A percentile compares a stretch with the other conserved stretches of the same genome.
Evolutionary conservation across 2,888 invertebrate species (phyloP).

Genomic region (Merodon equestris): DNA sequence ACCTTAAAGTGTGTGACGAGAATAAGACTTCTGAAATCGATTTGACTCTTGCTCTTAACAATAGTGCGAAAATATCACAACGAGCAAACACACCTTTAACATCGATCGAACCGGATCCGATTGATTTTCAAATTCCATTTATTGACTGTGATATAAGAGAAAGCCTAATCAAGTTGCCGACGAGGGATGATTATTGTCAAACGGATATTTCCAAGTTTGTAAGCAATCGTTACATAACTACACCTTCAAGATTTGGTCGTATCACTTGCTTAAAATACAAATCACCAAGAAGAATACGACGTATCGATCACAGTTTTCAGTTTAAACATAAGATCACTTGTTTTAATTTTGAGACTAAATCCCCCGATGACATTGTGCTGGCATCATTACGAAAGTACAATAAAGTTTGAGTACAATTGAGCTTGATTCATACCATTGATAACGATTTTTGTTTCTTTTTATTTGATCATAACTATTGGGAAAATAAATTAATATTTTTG

Average conservation of each 20-base stretch:
- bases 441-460: slow-evolving; percentile 2
- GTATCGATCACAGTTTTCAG: slow-evolving; percentile 69
- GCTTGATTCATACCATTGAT: not conserved
- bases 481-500: slow-evolving; percentile 49
- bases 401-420: slow-evolving; percentile 29
- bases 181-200: slow-evolving; percentile 69
- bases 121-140: slow-evolving; percentile 71
- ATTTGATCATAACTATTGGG: slow-evolving; percentile 16
- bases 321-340: slow-evolving; percentile 71
- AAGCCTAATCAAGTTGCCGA: slow-evolving; percentile 27
- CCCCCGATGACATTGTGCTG: slow-evolving; percentile 75
- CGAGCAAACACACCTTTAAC: slow-evolving; percentile 4
- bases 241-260: slow-evolving; percentile 70
- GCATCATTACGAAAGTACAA: slow-evolving; percentile 72
- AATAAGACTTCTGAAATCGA: slow-evolving; percentile 70
- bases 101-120: slow-evolving; percentile 8
- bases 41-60: slow-evolving; percentile 73
- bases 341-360: slow-evolving; percentile 74
- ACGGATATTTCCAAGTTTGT: slow-evolving; percentile 58
- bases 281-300: slow-evolving; percentile 31
- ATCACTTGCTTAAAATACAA: slow-evolving; percentile 69
- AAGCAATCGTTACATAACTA: slow-evolving; percentile 37
- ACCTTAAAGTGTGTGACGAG: slow-evolving; percentile 39
- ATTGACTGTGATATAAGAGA: slow-evolving; percentile 71
- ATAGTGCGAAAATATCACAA: slow-evolving; percentile 12